A percentile compares a stretch with the other conserved stretches of the same genome.
These are phyloP conservation scores for Heliconius melpomene DNA, from an alignment of 1,140 invertebrate genomes.

Conservation along the genomic window DNA sequence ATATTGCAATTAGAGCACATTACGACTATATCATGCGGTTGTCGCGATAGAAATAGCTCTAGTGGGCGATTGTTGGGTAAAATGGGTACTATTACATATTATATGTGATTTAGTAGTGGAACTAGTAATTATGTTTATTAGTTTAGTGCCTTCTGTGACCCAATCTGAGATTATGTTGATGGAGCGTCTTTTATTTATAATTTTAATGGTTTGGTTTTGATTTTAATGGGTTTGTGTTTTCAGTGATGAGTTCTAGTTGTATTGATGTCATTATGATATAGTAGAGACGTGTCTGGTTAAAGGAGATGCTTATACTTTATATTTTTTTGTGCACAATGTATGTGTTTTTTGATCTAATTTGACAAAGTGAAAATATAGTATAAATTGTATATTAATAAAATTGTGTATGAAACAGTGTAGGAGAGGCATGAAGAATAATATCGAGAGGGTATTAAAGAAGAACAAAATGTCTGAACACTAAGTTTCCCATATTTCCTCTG, in stretches of 20 bases:
- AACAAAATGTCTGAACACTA: no score
- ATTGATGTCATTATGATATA: background rate
- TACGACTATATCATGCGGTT: conserved; percentile 39
- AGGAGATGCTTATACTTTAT: no score
- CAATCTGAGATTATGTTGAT: background rate
- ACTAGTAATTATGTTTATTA: background rate
- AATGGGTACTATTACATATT: conserved; percentile 38
- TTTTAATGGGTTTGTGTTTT: background rate
- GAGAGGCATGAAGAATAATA: no score
- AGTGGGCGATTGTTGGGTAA: conserved; percentile 37
- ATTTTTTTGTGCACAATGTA: no score
- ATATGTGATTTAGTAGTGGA: conserved; percentile 36
- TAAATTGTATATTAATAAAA: no score
- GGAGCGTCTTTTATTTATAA: background rate
- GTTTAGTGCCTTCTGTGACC: background rate
- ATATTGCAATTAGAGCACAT: conserved; percentile 37
- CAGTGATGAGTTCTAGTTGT: background rate
- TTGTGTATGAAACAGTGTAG: no score
- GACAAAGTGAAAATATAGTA: no score
- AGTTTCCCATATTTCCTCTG: no score
- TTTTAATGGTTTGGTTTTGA: background rate
- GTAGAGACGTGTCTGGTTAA: no score
- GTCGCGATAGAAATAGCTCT: conserved; percentile 36
- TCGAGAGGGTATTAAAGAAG: no score
- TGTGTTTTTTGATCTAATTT: no score